Evolutionary conservation across 2,797 vertebrate genomes (phyloP), one percentile per base, ranked within the genome.

Genomic region (Threskiornis aethiopicus): DNA sequence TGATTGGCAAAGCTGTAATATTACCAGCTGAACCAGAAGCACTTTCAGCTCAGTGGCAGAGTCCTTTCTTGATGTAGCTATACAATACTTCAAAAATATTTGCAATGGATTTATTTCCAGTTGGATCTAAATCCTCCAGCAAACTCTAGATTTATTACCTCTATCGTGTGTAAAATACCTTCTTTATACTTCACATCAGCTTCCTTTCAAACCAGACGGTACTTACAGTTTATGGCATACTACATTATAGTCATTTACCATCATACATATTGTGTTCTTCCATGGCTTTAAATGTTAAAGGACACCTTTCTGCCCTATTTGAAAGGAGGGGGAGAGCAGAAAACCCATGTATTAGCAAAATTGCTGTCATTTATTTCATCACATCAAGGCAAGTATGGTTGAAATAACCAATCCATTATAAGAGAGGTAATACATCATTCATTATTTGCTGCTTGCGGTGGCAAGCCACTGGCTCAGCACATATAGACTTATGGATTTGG

Each of bases 271-370:
- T 96, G 84, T 92, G 86, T 84, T 96, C 90, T 92, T 76, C n/a
- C 15, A 5, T 90, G 87, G 73, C 64, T 86, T 84, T 94, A 80
- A 86, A 83, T 90, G 79, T 89, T 96, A 95, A 93, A 93, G 94
- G 92, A 93, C 92, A 90, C 65, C 79, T 95, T 96, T 84, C 80
- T 91, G 52, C 80, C 84, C 85, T 81, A 3, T 85, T 88, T 87
- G 62, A 83, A 88, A 82, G 75, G 59, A 64, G 59, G 22, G 24
- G 29, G 46, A 77, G 78, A 89, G 75, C 64, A 93, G 83, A 89
- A 96, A 96, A 61, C 57, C 62, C 72, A 79, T 92, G 93, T 96
- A 90, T 97, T 97, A 96, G 90, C 82, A 84, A 95, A 97, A 97
- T 73, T 91, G 89, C 89, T 94, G 87, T 93, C 80, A 97, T 97